phyloP scores from a whole-genome alignment of 2,797 vertebrate genomes.

The Caiman crocodilus region DNA sequence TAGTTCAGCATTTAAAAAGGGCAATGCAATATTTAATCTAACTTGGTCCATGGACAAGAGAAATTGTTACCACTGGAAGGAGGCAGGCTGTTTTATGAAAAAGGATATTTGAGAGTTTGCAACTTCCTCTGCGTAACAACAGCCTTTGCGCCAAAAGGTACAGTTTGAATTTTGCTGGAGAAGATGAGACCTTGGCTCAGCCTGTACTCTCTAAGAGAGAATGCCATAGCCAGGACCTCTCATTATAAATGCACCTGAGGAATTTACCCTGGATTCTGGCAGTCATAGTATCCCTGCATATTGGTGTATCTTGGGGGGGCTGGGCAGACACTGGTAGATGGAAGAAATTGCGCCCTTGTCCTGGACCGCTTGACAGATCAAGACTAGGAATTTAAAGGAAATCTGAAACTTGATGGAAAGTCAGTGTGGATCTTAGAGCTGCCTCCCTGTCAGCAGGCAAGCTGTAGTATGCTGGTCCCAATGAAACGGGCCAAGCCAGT shows the following conservation, averaged over 20 bases:
- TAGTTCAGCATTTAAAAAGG: background rate
- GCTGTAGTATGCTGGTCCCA: fast-evolving
- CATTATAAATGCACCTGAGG: background rate
- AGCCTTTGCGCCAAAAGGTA: background rate
- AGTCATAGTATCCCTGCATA: background rate
- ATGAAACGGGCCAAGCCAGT: background rate
- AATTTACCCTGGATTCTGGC: background rate
- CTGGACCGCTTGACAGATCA: background rate
- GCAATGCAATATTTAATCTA: background rate
- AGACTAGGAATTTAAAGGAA: background rate
- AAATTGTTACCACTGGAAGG: fast-evolving
- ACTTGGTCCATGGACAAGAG: background rate
- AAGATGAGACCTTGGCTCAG: background rate
- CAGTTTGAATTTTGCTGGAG: background rate
- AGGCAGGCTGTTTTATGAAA: background rate
- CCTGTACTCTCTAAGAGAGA: background rate
- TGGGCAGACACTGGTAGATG: background rate
- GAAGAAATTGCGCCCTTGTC: background rate
- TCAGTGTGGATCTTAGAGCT: background rate
- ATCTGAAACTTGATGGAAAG: background rate
- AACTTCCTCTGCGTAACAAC: background rate
- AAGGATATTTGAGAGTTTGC: background rate
- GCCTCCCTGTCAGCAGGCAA: background rate
- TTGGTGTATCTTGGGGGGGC: background rate
- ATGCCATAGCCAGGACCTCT: background rate